Evolutionary conservation across 1,140 invertebrate species (phyloP).

Genomic region (Macrocentrus cingulum): DNA sequence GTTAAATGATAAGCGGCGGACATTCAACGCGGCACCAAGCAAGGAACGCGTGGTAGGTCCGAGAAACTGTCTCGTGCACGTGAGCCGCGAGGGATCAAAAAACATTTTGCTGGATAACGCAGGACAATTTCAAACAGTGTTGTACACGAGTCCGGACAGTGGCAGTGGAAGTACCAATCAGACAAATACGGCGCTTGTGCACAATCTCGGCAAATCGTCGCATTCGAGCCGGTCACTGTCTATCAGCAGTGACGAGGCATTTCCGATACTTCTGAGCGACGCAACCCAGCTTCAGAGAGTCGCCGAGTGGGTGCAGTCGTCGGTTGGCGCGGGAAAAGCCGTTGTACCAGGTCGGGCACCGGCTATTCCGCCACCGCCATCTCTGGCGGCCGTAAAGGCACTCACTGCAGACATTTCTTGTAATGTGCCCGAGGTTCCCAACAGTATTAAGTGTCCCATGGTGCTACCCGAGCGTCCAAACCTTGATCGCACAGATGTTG

Average conservation of each 20-base stretch:
- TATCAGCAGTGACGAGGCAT: conserved; percentile 48
- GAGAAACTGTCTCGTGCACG: conserved; percentile 70
- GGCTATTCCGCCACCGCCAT: conserved; percentile 1
- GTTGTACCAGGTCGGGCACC: background rate
- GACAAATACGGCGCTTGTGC: conserved; percentile 51
- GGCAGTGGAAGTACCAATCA: conserved; percentile 28
- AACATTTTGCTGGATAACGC: conserved; percentile 78
- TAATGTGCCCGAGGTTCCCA: too few relatives aligned
- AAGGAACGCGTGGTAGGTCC: conserved; percentile 61
- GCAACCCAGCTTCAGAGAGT: conserved; percentile 64
- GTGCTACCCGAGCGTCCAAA: too few relatives aligned
- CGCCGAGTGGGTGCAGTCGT: conserved; percentile 67
- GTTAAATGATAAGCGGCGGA: conserved; percentile 23
- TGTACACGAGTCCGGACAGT: conserved; percentile 60
- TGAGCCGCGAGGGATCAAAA: conserved; percentile 70
- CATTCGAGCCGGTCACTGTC: conserved; percentile 41
- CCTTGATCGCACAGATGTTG: background rate
- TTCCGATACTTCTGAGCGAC: conserved; percentile 39
- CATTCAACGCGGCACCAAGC: conserved; percentile 27
- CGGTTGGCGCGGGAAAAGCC: conserved; percentile 29
- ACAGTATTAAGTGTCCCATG: too few relatives aligned
- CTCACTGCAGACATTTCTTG: too few relatives aligned
- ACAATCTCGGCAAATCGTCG: conserved; percentile 37
- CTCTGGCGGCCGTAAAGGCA: background rate
- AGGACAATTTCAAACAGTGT: conserved; percentile 66